A percentile compares a stretch with the other conserved stretches of the same genome.
Evolutionary conservation across 2,797 vertebrate species (phyloP).

Genomic region (Sebastes trivittatus): DNA sequence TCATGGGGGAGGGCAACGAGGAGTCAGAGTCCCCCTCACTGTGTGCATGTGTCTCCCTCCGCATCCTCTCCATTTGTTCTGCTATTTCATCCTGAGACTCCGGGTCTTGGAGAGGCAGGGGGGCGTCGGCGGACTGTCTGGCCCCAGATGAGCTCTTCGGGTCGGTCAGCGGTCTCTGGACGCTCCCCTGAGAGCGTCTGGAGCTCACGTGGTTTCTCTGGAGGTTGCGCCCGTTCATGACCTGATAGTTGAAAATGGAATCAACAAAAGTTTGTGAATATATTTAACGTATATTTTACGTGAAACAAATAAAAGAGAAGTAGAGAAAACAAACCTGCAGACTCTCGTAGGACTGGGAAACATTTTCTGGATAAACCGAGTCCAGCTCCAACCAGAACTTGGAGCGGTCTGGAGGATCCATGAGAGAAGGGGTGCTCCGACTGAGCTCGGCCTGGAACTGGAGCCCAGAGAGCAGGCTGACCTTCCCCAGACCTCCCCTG

Average conservation of each 20-base stretch:
- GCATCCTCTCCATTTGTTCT: slow-evolving; percentile 16
- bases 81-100: slow-evolving; percentile 3
- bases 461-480: slow-evolving; percentile 51
- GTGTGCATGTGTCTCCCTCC: slow-evolving; percentile 38
- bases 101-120: slow-evolving; percentile 34
- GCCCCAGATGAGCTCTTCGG: slow-evolving; percentile 77
- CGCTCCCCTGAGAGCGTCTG: slow-evolving; percentile 22
- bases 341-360: slow-evolving; percentile 89
- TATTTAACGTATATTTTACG: background rate
- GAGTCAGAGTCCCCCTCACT: slow-evolving; percentile 69
- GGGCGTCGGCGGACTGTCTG: slow-evolving; percentile 33
- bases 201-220: slow-evolving; percentile 45
- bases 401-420: slow-evolving; percentile 88
- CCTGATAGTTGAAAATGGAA: slow-evolving; percentile 30
- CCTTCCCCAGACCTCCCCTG: slow-evolving; percentile 4
- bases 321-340: slow-evolving; percentile 72
- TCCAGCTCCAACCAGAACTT: slow-evolving; percentile 91
- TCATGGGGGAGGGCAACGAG: slow-evolving; percentile 63
- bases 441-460: slow-evolving; percentile 87
- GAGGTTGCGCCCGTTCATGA: slow-evolving; percentile 72
- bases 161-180: slow-evolving; percentile 43
- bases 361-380: slow-evolving; percentile 80
- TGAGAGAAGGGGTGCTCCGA: slow-evolving; percentile 87
- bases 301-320: background rate
- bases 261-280: background rate